Conservation (phyloP, 2,888 invertebrate genomes). For the Coelinius sp. region DNA sequence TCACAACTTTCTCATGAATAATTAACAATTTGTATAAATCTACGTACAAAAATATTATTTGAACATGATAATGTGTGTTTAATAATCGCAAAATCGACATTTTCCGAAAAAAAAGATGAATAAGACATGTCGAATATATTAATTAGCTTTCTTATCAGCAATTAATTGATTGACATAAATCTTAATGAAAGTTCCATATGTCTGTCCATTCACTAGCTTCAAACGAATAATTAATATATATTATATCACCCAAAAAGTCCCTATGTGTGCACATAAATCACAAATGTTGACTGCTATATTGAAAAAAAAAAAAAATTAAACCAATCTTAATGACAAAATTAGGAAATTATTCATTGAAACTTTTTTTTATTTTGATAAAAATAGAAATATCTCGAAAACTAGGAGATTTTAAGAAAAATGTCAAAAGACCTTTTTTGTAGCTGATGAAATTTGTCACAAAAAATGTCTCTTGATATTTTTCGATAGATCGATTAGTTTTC, state of each 20-base stretch:
- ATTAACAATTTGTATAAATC: conserved; percentile 6
- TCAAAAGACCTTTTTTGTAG: too few relatives aligned
- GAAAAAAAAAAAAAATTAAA: neutral
- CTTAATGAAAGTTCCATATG: conserved; percentile 7
- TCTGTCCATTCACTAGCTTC: conserved; percentile 15
- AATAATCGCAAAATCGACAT: neutral
- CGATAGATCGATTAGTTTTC: too few relatives aligned
- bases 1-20: neutral
- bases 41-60: conserved; percentile 10
- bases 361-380: too few relatives aligned
- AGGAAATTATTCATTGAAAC: too few relatives aligned
- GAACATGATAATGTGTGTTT: conserved; percentile 11
- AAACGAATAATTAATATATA: conserved; percentile 4
- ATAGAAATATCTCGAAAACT: too few relatives aligned
- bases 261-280: neutral
- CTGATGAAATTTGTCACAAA: too few relatives aligned
- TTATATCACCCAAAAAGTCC: neutral
- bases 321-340: too few relatives aligned
- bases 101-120: neutral
- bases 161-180: neutral
- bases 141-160: conserved; percentile 14
- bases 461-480: too few relatives aligned
- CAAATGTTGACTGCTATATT: neutral
- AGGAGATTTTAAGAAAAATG: too few relatives aligned
- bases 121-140: neutral